Conservation (phyloP, 2,888 invertebrate genomes). For the Cheilosia soror region DNA sequence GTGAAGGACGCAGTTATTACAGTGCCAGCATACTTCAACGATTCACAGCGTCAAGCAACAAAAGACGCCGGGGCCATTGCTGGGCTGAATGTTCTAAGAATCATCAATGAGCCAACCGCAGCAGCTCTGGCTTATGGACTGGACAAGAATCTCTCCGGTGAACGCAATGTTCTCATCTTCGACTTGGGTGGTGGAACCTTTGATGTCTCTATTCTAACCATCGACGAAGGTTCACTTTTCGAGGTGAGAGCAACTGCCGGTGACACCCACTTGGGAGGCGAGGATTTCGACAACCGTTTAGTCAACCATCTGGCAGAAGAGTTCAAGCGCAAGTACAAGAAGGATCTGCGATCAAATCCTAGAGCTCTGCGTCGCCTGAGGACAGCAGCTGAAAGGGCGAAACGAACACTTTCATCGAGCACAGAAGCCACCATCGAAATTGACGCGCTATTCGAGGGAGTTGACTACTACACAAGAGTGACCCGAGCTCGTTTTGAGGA, state of each 20-base stretch:
- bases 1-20: conserved; percentile 95
- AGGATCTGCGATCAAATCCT: conserved; percentile 87
- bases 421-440: conserved; percentile 90
- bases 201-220: conserved; percentile 96
- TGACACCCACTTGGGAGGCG: conserved; percentile 96
- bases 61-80: conserved; percentile 96
- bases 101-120: conserved; percentile 96
- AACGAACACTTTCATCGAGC: conserved; percentile 86
- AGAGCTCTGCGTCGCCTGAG: conserved; percentile 87
- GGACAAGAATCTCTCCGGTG: conserved; percentile 91
- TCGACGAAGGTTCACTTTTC: conserved; percentile 94
- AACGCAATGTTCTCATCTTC: conserved; percentile 89
- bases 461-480: conserved; percentile 88
- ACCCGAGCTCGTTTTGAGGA: conserved; percentile 90
- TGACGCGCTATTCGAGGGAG: conserved; percentile 88
- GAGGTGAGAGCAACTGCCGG: conserved; percentile 98
- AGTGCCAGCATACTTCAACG: conserved; percentile 96
- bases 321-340: conserved; percentile 90
- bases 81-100: conserved; percentile 94
- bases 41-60: conserved; percentile 95
- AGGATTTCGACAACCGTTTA: conserved; percentile 95
- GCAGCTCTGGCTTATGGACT: conserved; percentile 95
- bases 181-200: conserved; percentile 91
- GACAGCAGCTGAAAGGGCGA: conserved; percentile 90
- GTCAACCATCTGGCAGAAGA: conserved; percentile 93